Evolutionary conservation across 2,888 invertebrate species (phyloP).

Genomic region (Monopis laevigella): DNA sequence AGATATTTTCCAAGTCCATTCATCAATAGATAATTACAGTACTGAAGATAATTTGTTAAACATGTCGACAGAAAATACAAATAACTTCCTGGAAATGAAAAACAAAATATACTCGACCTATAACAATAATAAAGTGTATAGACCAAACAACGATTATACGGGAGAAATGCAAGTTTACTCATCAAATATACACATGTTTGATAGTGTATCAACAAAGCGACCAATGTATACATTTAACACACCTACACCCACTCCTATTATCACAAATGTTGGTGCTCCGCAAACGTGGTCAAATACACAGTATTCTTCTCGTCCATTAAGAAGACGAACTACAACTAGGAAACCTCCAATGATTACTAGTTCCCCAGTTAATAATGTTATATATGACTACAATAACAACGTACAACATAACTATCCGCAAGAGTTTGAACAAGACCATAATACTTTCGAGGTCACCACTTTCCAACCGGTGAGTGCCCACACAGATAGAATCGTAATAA

Average conservation of each 20-base stretch:
- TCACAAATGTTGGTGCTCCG: slow-evolving; percentile 55
- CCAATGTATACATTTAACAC: slow-evolving; percentile 39
- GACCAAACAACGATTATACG: slow-evolving; percentile 32
- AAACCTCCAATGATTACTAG: slow-evolving; percentile 37
- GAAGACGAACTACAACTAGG: slow-evolving; percentile 33
- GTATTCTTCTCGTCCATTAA: slow-evolving; percentile 1
- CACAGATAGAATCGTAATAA: slow-evolving; percentile 54
- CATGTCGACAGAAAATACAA: slow-evolving; percentile 21
- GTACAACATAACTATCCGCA: slow-evolving; percentile 30
- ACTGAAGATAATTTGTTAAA: slow-evolving; percentile 22
- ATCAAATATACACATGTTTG: slow-evolving; percentile 38
- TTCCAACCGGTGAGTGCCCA: slow-evolving; percentile 45
- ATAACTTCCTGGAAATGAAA: neutral
- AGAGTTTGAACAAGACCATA: slow-evolving; percentile 23
- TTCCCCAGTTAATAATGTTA: slow-evolving; percentile 31
- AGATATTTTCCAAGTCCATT: slow-evolving; percentile 20
- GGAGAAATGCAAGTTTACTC: slow-evolving; percentile 39
- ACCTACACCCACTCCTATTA: slow-evolving; percentile 43
- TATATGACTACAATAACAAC: slow-evolving; percentile 33
- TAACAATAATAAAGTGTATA: slow-evolving; percentile 24
- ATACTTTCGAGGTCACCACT: slow-evolving; percentile 48
- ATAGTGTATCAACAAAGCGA: slow-evolving; percentile 25
- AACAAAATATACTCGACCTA: slow-evolving; percentile 3
- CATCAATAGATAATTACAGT: slow-evolving; percentile 22
- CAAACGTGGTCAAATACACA: slow-evolving; percentile 30